Evolutionary conservation across 1,140 invertebrate genomes (phyloP).

Genomic region (Dendrolimus kikuchii): DNA sequence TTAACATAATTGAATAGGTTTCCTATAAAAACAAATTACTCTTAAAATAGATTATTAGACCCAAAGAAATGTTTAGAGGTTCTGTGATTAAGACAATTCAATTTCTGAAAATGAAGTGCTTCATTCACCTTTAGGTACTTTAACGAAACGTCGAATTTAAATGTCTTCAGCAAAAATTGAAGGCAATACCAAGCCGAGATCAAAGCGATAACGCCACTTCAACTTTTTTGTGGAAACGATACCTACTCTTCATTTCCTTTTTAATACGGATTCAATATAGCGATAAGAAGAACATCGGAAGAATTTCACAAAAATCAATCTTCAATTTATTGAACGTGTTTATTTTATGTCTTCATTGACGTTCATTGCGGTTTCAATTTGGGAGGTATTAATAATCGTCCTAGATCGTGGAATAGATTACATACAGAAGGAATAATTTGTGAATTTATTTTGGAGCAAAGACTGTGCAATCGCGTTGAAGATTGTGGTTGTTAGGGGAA

Average conservation of each 20-base stretch:
- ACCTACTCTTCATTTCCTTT: conserved; percentile 43
- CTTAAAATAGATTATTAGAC: conserved; percentile 2
- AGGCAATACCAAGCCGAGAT: conserved; percentile 37
- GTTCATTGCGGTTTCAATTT: neutral
- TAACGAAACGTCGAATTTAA: conserved; percentile 26
- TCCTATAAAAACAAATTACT: neutral
- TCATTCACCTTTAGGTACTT: conserved; percentile 14
- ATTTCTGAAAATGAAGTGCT: conserved; percentile 20
- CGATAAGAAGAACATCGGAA: conserved; percentile 25
- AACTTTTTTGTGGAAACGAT: conserved; percentile 43
- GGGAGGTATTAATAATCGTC: neutral
- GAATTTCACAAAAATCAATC: conserved; percentile 28
- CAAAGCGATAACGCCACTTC: conserved; percentile 42
- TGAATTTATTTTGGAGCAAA: conserved; percentile 38
- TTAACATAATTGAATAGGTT: neutral
- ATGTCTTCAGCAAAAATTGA: conserved; percentile 35
- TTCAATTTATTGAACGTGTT: conserved; percentile 17
- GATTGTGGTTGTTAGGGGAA: conserved; percentile 39
- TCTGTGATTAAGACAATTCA: conserved; percentile 19
- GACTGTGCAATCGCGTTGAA: conserved; percentile 47
- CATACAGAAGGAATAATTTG: neutral
- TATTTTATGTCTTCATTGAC: conserved; percentile 11
- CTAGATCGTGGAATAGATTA: neutral
- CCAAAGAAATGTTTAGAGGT: conserved; percentile 9
- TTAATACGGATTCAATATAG: conserved; percentile 36